Evolutionary conservation across 2,113 vertebrate genomes (phyloP), one percentile per base, ranked within the genome.

Genomic region (Entomyzon cyanotis): DNA sequence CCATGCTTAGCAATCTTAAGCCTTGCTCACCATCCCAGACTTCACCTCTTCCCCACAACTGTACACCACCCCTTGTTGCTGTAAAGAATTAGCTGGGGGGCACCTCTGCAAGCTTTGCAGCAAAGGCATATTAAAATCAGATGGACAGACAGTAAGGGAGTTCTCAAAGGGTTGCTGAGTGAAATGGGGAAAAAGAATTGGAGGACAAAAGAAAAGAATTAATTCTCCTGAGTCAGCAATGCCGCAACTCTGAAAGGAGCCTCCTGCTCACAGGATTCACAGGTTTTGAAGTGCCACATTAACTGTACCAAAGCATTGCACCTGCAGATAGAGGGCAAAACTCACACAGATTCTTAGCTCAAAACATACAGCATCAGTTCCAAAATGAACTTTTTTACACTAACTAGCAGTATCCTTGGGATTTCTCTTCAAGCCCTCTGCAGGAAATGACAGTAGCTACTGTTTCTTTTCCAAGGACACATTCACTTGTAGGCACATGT

Each of bases 381-480:
- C n/a, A 28, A 80, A 86, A 50, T 18, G 76, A 76, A 10, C 19
- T 14, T 33, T 88, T 56, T 47, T 23, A 37, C 31, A 11, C n/a
- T 28, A 49, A 16, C 22, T 15, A 62, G 30, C 39, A n/a, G 8
- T 5, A 23, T 42, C 17, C 59, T 71, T 0, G 0, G 31, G n/a
- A 76, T 46, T 79, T 60, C 16, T 1, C 23, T 7, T 27, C 4
- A 5, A 92, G 33, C 12, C 60, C 41, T 73, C 27, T 27, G 16
- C 37, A 25, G 41, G 15, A 64, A n/a, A 17, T 78, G 3, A 4
- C 21, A 56, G 65, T 27, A 71, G 47, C 71, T 71, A 71, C 83
- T 63, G 70, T 59, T 73, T 52, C 58, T 63, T 68, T 94, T 56
- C 50, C 73, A 76, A 89, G 71, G 71, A 58, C 58, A 31, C 1